phyloP scores from a whole-genome alignment of 1,140 invertebrate genomes.

The Lerema accius region DNA sequence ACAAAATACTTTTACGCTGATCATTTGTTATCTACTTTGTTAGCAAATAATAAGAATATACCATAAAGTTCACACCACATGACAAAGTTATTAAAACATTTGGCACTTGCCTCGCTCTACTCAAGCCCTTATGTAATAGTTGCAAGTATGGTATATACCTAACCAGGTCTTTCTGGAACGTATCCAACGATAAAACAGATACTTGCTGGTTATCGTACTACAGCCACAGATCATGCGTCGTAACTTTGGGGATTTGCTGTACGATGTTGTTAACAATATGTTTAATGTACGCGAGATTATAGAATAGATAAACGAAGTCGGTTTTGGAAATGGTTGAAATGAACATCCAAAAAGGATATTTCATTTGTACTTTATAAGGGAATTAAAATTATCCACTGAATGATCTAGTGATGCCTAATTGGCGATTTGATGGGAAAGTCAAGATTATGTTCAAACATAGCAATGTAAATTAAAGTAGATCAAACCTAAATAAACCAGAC shows the following conservation, averaged over 20 bases:
- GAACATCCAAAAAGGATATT: too few species aligned
- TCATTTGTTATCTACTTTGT: too few species aligned
- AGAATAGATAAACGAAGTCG: not conserved
- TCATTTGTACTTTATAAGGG: too few species aligned
- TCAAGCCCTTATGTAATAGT: slow-evolving; percentile 30
- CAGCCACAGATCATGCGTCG: slow-evolving; percentile 12
- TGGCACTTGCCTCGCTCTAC: not conserved
- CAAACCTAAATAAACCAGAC: too few species aligned
- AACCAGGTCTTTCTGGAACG: slow-evolving; percentile 33
- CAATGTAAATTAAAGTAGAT: too few species aligned
- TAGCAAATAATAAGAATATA: too few species aligned
- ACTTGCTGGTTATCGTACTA: slow-evolving; percentile 22
- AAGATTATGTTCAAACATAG: too few species aligned
- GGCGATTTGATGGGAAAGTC: too few species aligned
- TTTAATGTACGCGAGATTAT: slow-evolving; percentile 11
- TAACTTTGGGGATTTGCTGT: slow-evolving; percentile 22
- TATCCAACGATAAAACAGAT: slow-evolving; percentile 39
- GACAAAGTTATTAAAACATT: slow-evolving; percentile 23
- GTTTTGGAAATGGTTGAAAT: not conserved
- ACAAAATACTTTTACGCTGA: too few species aligned
- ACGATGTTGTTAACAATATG: slow-evolving; percentile 27
- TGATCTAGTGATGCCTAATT: too few species aligned
- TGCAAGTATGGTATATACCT: slow-evolving; percentile 35
- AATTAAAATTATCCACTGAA: too few species aligned
- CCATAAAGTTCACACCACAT: too few species aligned